These are phyloP conservation scores for Nasonovia ribisnigri DNA, from an alignment of 2,888 invertebrate species.

Conservation along the genomic window DNA sequence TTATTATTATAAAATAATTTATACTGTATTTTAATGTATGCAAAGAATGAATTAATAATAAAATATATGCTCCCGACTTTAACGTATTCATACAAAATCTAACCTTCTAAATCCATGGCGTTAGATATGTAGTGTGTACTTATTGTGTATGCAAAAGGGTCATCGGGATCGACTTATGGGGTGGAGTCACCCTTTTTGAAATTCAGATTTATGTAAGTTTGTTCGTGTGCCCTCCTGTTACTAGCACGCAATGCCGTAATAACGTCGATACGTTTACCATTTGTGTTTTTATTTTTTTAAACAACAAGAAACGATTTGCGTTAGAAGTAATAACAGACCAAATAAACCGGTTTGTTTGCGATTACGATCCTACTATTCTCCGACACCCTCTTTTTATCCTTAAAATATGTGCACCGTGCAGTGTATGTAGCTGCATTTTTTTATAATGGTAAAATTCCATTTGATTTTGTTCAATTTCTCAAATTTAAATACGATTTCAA, in stretches of 20 bases:
- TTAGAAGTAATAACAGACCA: not conserved
- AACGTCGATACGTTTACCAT: constrained; percentile 35
- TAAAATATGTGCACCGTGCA: not conserved
- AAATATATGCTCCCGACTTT: not conserved
- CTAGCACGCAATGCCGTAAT: constrained; percentile 40
- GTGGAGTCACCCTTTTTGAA: constrained; percentile 48
- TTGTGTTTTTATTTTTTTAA: not conserved
- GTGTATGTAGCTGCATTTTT: not conserved
- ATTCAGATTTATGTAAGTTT: constrained; percentile 55
- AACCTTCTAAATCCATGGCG: constrained; percentile 7
- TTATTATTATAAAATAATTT: not conserved
- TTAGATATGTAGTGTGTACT: not conserved
- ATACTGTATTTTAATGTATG: not conserved
- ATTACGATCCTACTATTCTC: not conserved
- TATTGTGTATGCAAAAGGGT: constrained; percentile 54
- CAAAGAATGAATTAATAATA: not conserved
- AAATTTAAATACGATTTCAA: constrained; percentile 21
- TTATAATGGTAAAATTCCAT: not conserved
- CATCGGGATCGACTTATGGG: constrained; percentile 39
- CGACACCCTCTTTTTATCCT: not conserved
- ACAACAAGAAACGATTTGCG: constrained; percentile 23
- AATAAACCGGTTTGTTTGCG: constrained; percentile 42
- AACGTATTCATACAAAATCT: not conserved
- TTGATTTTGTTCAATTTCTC: not conserved
- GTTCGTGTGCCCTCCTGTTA: not conserved